phyloP scores from a whole-genome alignment of 2,113 vertebrate genomes.

The Arenaria interpres region DNA sequence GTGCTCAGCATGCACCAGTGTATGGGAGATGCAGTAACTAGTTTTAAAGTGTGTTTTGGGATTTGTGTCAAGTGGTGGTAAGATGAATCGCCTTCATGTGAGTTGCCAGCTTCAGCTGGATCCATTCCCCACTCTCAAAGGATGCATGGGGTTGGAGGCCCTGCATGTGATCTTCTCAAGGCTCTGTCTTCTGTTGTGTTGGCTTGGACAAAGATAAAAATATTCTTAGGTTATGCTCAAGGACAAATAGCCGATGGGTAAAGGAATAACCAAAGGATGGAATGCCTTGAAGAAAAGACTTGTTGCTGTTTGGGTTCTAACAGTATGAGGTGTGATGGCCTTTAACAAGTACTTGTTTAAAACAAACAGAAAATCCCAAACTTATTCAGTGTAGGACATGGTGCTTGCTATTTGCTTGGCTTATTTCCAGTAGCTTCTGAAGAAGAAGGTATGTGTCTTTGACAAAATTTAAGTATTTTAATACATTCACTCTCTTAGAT shows the following conservation, averaged over 20 bases:
- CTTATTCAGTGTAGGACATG: background rate
- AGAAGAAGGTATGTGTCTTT: background rate
- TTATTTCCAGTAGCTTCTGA: background rate
- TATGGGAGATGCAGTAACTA: background rate
- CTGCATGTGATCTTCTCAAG: background rate
- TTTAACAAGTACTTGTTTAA: background rate
- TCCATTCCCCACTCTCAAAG: background rate
- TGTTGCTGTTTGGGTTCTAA: background rate
- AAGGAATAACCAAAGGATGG: background rate
- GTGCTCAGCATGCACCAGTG: background rate
- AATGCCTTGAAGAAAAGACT: background rate
- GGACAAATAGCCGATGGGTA: background rate
- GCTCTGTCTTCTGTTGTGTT: background rate
- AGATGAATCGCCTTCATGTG: background rate
- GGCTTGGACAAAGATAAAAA: background rate
- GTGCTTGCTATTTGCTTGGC: background rate
- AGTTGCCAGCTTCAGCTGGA: background rate
- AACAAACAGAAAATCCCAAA: background rate
- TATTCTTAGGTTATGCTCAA: background rate
- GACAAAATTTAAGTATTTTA: background rate
- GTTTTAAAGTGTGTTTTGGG: background rate
- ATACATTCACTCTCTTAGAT: background rate
- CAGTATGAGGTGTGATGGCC: background rate
- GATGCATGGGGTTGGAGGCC: background rate
- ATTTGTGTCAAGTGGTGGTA: background rate